Base-by-base conservation (phyloP, 2,797 vertebrate species). In the Salmo trutta region DNA sequence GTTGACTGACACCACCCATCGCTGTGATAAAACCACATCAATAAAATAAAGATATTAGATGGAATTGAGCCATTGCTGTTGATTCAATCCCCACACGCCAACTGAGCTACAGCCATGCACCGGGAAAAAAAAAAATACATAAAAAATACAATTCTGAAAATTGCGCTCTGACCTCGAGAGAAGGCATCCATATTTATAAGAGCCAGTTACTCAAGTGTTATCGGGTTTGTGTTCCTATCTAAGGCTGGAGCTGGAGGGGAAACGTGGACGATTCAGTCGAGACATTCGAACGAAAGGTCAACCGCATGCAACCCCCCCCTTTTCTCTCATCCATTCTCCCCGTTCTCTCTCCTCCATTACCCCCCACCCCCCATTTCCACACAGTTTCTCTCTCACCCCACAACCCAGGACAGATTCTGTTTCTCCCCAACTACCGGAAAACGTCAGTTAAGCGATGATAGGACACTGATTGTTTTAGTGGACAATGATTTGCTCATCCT, bases 101-200 rank as follows among this genome's bases (percentile, higher is more conserved):
- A 53, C 52, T 1, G 17, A 15, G 17, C 52, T 15, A 54, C 14
- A 54, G 3, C 16, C 2, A 65, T 14, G 10, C 12, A 65, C n/a
- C 14, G 8, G 4, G 29, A 29, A 56, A 47, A 79, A 59, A 12
- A 6, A 19, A 27, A 0, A 24, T n/a, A 72, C 41, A 15, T 14
- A 17, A 59, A 83, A 33, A 33, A 33, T 33, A 33, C 33, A 33
- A 5, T 36, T 84, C 84, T 86, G 79, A 87, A 87, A 90, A 88
- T 89, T 90, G 82, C 77, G 84, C 83, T 79, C 67, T 41, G 67
- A 82, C 89, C 87, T 88, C 66, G 68, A 86, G 71, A 71, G 73
- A 73, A 82, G 24, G 76, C 87, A 89, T 92, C 84, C 86, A 90
- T 91, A 91, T 92, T 88, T 85, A 93, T 91, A 83, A 86, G 85